Base-by-base conservation (phyloP, 2,113 vertebrate genomes). In the Sturnira hondurensis region DNA sequence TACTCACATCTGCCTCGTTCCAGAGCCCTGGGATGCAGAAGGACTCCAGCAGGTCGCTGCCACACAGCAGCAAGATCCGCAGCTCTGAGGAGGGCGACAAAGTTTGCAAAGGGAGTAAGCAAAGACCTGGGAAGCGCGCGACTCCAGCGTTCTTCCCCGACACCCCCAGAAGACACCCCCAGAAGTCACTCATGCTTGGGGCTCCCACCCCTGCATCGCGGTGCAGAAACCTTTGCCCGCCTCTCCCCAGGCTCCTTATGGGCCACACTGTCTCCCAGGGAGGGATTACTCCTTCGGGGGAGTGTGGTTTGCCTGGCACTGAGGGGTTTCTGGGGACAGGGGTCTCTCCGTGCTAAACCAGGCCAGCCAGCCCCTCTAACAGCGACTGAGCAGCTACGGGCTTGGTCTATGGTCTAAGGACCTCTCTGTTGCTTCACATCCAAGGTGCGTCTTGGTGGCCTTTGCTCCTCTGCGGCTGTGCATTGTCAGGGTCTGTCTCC, bases 1-100 rank as follows among this genome's bases (percentile, higher is more conserved):
- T 96, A 99, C 99, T 99, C 98, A 99, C 99, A 65, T 99, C 99
- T 26, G 99, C 99, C 98, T 99, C 99, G 2, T 99, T 99, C 99
- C 99, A 99, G 94, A 99, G 99, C 52, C 99, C 99, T 2, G 99
- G 99, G 98, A 99, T 99, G 98, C 99, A 99, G 99, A 99, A 99
- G 85, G 99, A 99, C 94, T 99, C 99, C 98, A 99, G 99, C 67
- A 99, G 99, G 97, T 99, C 99, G 9, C 99, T 99, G 93, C 99
- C 99, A 89, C 99, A 99, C 96, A 99, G 99, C 97, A 99, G 99
- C 98, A 99, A 97, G 99, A 99, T 99, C 93, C 99, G 99, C 82
- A 99, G 98, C 97, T 99, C 99, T 99, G 97, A 58, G 96, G 93
- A 88, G 94, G 91, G 85, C 73, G 84, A 84, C n/a, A 89, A 26